Evolutionary conservation across 2,888 invertebrate genomes (phyloP).

Genomic region (Monoplex corrugatus): DNA sequence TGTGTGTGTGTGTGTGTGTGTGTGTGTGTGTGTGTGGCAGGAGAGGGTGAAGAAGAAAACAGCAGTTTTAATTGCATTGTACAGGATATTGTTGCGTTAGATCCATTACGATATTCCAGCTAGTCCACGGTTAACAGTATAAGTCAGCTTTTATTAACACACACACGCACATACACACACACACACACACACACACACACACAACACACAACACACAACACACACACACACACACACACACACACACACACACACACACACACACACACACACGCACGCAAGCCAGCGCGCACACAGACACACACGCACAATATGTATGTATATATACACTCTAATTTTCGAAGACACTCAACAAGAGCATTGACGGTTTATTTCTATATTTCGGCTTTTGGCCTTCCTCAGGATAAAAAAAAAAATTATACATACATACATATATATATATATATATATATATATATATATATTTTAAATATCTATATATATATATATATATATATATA

Average conservation of each 20-base stretch:
- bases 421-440: not conserved
- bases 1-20: conserved; percentile 15
- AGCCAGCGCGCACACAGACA: not conserved
- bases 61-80: no score
- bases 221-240: not conserved
- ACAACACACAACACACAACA: not conserved
- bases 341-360: not conserved
- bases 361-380: no score
- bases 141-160: no score
- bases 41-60: not conserved
- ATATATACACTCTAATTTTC: not conserved
- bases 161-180: no score
- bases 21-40: no score
- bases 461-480: not conserved
- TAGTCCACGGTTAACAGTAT: no score
- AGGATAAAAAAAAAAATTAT: not conserved
- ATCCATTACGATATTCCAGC: no score
- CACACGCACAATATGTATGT: not conserved
- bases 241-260: not conserved
- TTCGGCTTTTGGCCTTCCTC: no score
- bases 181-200: not conserved
- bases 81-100: no score
- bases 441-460: not conserved
- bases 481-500: not conserved
- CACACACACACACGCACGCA: not conserved